Percentiles rank a stretch among this genome's conserved stretches.
These are phyloP conservation scores for Myotis yumanensis DNA, from an alignment of 2,113 vertebrate genomes.

Conservation along the genomic window DNA sequence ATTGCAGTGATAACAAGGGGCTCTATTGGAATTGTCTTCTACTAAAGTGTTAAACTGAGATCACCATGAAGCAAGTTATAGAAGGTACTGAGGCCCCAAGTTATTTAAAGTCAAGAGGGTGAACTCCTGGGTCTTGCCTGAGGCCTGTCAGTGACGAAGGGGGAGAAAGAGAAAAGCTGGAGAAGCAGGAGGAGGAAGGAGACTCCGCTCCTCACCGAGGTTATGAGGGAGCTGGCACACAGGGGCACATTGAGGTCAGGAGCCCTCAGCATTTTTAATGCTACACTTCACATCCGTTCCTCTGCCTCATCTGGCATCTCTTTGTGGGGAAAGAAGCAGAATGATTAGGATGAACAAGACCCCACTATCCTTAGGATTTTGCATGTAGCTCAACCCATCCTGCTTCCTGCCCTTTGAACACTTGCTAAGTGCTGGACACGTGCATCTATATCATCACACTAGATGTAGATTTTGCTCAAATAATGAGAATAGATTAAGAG, in stretches of 20 bases:
- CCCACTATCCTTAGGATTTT: background rate
- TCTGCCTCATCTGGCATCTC: background rate
- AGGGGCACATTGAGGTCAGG: background rate
- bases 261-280: background rate
- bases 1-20: background rate
- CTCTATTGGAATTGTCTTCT: background rate
- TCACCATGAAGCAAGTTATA: background rate
- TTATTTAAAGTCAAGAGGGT: background rate
- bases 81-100: background rate
- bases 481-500: constrained; percentile 51
- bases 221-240: background rate
- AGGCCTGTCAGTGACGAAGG: background rate
- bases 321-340: background rate
- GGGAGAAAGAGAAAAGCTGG: background rate
- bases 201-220: background rate
- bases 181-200: background rate
- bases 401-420: background rate
- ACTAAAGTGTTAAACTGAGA: background rate
- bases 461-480: constrained; percentile 39
- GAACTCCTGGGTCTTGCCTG: background rate
- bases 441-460: background rate
- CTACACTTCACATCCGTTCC: background rate
- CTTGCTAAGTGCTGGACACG: background rate
- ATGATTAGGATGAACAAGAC: background rate
- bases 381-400: background rate